Conservation (phyloP, 2,797 vertebrate genomes). For the Sandelia bainsii region DNA sequence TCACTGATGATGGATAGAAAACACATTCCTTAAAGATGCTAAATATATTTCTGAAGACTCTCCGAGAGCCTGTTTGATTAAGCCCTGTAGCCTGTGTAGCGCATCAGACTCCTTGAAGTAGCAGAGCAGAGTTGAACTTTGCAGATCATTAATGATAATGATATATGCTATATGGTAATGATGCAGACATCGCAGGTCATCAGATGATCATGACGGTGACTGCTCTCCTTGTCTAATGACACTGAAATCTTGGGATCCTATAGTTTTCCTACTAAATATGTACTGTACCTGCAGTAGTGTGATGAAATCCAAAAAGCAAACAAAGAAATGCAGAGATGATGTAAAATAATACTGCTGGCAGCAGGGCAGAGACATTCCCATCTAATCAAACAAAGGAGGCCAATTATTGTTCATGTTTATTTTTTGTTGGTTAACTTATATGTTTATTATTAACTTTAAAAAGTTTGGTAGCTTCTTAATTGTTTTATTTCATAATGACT, state of each 20-base stretch:
- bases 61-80: slow-evolving; percentile 58
- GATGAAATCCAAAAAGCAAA: too few species aligned
- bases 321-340: too few species aligned
- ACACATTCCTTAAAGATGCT: slow-evolving; percentile 62
- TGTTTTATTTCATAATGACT: too few species aligned
- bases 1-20: slow-evolving; percentile 64
- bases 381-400: too few species aligned
- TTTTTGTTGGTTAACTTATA: too few species aligned
- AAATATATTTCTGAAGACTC: slow-evolving; percentile 66
- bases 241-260: slow-evolving; percentile 33
- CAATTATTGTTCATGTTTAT: too few species aligned
- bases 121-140: slow-evolving; percentile 39
- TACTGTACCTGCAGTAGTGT: too few species aligned
- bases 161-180: slow-evolving; percentile 42
- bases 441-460: too few species aligned
- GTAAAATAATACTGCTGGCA: too few species aligned
- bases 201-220: slow-evolving; percentile 29
- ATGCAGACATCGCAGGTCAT: slow-evolving; percentile 29
- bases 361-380: too few species aligned
- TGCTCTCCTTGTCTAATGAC: slow-evolving; percentile 40
- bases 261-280: neutral
- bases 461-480: too few species aligned
- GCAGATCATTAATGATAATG: slow-evolving; percentile 59
- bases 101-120: slow-evolving; percentile 57
- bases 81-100: slow-evolving; percentile 43